These are phyloP conservation scores for Rotaria sp. DNA, from an alignment of 2,888 invertebrate species.

Conservation along the genomic window DNA sequence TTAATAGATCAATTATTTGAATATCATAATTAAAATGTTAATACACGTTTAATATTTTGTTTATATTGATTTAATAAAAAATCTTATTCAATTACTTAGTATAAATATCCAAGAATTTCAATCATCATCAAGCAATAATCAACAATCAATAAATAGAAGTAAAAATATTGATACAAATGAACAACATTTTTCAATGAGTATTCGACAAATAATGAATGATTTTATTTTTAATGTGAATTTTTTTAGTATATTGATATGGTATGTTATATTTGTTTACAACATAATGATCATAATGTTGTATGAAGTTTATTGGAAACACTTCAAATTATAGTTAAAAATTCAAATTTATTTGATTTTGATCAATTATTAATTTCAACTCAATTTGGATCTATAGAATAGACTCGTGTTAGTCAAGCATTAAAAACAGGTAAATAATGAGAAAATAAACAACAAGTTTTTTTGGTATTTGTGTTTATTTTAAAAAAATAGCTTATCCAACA, in stretches of 20 bases:
- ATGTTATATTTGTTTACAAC: slow-evolving; percentile 20
- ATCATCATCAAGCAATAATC: neutral
- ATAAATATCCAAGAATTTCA: neutral
- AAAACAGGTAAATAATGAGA: neutral
- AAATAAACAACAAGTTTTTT: no score
- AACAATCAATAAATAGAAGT: neutral
- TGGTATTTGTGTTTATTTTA: no score
- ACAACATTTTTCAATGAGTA: neutral
- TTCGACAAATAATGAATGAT: neutral
- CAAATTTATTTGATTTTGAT: slow-evolving; percentile 2
- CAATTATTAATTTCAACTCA: neutral
- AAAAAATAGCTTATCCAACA: neutral
- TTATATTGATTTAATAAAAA: neutral
- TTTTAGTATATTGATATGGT: neutral
- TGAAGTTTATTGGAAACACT: slow-evolving; percentile 16
- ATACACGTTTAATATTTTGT: neutral
- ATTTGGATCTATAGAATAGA: neutral
- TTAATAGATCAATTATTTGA: neutral
- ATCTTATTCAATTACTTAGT: neutral
- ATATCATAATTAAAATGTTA: neutral
- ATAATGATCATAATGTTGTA: slow-evolving; percentile 23
- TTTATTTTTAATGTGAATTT: neutral
- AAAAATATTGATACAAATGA: neutral
- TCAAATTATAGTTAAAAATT: neutral
- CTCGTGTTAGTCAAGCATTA: neutral